phyloP scores from a whole-genome alignment of 2,888 invertebrate genomes.

The Diarsia dahlii region DNA sequence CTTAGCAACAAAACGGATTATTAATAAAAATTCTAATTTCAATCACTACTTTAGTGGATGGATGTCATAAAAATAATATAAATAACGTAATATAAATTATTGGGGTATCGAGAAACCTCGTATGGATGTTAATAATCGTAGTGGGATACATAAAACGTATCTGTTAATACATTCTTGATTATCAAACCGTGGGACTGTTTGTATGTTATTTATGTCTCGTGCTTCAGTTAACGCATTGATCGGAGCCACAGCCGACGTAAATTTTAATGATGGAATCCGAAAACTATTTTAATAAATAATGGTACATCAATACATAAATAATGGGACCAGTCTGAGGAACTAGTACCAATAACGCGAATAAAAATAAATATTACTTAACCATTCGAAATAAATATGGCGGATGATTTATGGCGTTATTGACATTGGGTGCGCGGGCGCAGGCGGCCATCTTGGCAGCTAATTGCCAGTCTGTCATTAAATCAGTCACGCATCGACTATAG shows the following conservation, averaged over 20 bases:
- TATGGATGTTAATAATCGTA: conserved; percentile 62
- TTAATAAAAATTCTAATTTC: conserved; percentile 66
- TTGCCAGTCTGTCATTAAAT: conserved; percentile 86
- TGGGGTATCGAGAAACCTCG: conserved; percentile 57
- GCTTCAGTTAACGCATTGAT: conserved; percentile 59
- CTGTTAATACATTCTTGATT: conserved; percentile 63
- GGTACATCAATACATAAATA: conserved; percentile 62
- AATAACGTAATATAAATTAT: conserved; percentile 69
- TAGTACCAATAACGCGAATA: conserved; percentile 73
- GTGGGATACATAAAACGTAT: conserved; percentile 63
- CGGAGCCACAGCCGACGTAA: conserved; percentile 48
- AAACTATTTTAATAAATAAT: conserved; percentile 52
- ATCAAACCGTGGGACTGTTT: conserved; percentile 64
- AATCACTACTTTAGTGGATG: conserved; percentile 63
- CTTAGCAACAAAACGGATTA: conserved; percentile 65
- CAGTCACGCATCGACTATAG: conserved; percentile 81
- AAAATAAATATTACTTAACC: conserved; percentile 80
- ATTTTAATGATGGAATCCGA: conserved; percentile 60
- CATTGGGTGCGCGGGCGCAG: conserved; percentile 83
- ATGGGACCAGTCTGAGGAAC: conserved; percentile 64
- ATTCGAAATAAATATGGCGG: conserved; percentile 87
- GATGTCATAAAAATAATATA: conserved; percentile 68
- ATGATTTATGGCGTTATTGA: conserved; percentile 87
- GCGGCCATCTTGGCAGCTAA: conserved; percentile 88
- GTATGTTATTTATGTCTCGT: conserved; percentile 63